These are phyloP conservation scores for Xestia rhomboidea DNA, from an alignment of 2,888 invertebrate genomes.

Conservation along the genomic window DNA sequence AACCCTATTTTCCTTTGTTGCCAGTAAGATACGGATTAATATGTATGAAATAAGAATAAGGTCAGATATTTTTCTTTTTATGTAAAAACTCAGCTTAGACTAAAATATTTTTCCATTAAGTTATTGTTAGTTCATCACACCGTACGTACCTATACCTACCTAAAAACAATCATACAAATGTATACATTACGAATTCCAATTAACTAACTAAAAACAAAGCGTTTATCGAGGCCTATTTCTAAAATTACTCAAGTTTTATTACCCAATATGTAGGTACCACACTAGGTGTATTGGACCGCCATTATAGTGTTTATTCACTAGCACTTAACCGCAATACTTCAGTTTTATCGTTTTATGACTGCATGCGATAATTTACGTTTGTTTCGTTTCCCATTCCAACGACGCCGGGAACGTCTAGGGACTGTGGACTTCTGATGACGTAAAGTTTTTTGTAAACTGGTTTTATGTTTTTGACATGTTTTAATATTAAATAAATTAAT, in stretches of 20 bases:
- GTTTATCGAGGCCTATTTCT: constrained; percentile 12
- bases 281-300: constrained; percentile 9
- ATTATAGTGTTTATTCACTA: constrained; percentile 43
- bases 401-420: too few relatives aligned
- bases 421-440: too few relatives aligned
- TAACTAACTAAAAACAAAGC: background rate
- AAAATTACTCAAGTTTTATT: constrained; percentile 41
- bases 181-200: background rate
- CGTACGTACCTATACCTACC: background rate
- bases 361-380: constrained; percentile 31
- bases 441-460: too few relatives aligned
- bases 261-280: constrained; percentile 13
- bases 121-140: background rate
- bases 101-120: background rate
- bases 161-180: background rate
- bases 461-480: too few relatives aligned
- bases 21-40: background rate
- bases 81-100: background rate
- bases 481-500: too few relatives aligned
- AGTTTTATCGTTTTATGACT: constrained; percentile 37
- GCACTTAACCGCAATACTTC: constrained; percentile 36
- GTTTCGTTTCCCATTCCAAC: constrained; percentile 18
- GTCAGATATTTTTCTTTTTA: background rate
- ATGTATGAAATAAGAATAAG: background rate
- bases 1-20: background rate